Evolutionary conservation across 2,888 invertebrate genomes (phyloP).

Genomic region (Nomada goodeniana): DNA sequence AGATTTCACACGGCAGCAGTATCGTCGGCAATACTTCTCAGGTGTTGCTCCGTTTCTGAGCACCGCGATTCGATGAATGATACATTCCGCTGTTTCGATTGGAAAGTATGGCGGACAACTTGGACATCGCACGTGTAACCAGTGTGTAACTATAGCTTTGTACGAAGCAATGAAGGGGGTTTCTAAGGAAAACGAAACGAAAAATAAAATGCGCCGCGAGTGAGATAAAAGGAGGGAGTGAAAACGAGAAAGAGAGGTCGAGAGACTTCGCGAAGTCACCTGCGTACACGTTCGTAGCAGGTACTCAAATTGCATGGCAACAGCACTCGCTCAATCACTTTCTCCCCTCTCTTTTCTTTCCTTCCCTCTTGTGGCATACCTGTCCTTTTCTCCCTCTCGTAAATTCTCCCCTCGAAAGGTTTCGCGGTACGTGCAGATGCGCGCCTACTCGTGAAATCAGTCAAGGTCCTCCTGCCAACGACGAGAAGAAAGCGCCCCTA

Average conservation of each 20-base stretch:
- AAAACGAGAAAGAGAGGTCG: slow-evolving; percentile 19
- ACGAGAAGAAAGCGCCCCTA: slow-evolving; percentile 64
- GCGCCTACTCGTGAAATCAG: slow-evolving; percentile 69
- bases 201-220: not conserved
- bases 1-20: not conserved
- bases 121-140: slow-evolving; percentile 28
- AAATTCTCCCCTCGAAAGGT: slow-evolving; percentile 68
- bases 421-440: slow-evolving; percentile 70
- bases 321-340: slow-evolving; percentile 68
- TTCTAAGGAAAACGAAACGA: slow-evolving; percentile 29
- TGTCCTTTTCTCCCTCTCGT: slow-evolving; percentile 62
- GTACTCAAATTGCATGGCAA: slow-evolving; percentile 73
- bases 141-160: slow-evolving; percentile 50
- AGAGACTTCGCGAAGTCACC: slow-evolving; percentile 58
- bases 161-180: slow-evolving; percentile 51
- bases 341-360: slow-evolving; percentile 57
- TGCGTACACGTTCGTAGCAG: slow-evolving; percentile 66
- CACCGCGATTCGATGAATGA: not conserved
- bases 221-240: slow-evolving; percentile 4
- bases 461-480: slow-evolving; percentile 66
- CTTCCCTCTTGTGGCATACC: slow-evolving; percentile 46
- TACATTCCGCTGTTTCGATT: slow-evolving; percentile 5
- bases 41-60: not conserved
- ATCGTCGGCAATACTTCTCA: not conserved
- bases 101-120: not conserved